Evolutionary conservation across 2,113 vertebrate genomes (phyloP).

Genomic region (Rallus limicola): DNA sequence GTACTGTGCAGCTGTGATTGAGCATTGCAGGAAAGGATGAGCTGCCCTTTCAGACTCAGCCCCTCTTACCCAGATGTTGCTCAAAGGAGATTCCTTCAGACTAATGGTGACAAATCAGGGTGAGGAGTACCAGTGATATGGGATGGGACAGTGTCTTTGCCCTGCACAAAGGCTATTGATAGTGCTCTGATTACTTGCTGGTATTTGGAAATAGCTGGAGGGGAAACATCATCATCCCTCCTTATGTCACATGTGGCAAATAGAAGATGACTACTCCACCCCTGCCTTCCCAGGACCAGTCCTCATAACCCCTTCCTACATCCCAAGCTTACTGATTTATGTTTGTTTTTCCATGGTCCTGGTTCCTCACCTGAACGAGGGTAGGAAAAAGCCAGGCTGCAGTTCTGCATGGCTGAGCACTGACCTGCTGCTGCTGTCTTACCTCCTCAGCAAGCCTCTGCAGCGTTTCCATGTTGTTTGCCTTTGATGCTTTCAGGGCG

Average conservation of each 20-base stretch:
- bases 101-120: not conserved
- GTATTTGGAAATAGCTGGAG: not conserved
- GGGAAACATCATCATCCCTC: not conserved
- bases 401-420: not conserved
- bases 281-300: not conserved
- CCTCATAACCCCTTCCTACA: not conserved
- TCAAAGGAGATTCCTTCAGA: not conserved
- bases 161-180: not conserved
- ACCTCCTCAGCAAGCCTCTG: slow-evolving; percentile 78
- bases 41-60: not conserved
- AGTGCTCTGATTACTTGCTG: not conserved
- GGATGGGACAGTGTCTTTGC: not conserved
- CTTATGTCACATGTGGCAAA: not conserved
- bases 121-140: not conserved
- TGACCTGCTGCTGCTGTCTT: not conserved
- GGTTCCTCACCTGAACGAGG: not conserved
- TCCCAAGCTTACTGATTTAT: not conserved
- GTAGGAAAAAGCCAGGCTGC: not conserved
- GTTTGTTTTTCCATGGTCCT: not conserved
- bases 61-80: not conserved
- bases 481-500: slow-evolving; percentile 69
- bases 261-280: not conserved
- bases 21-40: not conserved
- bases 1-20: not conserved
- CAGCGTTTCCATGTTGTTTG: slow-evolving; percentile 74